Evolutionary conservation across 2,113 vertebrate species (phyloP), one percentile per base, ranked within the genome.

Genomic region (Oenanthe oenanthe): DNA sequence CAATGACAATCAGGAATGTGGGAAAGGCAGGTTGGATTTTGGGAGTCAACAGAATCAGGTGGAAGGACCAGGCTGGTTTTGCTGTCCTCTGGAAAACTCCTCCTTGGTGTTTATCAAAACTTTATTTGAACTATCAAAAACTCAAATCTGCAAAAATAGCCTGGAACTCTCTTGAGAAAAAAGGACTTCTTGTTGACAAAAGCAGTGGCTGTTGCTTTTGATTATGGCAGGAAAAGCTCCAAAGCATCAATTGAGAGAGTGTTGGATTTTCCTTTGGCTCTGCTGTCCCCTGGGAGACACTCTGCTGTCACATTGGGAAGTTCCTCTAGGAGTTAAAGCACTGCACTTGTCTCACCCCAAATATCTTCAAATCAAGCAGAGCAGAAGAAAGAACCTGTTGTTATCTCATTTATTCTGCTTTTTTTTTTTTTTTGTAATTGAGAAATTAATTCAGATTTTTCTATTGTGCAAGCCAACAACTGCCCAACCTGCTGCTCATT

Each of bases 381-480:
- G 20, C 54, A 83, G 38, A 40, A 14, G 34, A n/a, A 80, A 12
- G 17, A 50, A 56, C 9, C 19, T 38, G 13, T 53, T 68, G 4
- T 51, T 56, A 7, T 7, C 24, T 47, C 10, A 6, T 84, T 88
- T 58, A 8, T 73, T 70, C 56, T 47, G 5, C 13, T 3, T 63
- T 25, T 31, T 32, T 19, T 32, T 43, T 36, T 20, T 43, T 6
- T 4, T 25, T 50, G 25, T 25, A 53, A 53, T 20, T 61, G 36
- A 61, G 53, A 61, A 28, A 65, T 45, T 43, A 61, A 17, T 75
- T 78, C 40, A 4, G 4, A 17, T 72, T 70, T 91, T 85, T 34
- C 32, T 26, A 3, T 12, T 0, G 2, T 12, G 10, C 10, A 14
- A 57, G 21, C 21, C 45, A 34, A 4, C 9, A 6, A 19, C 29